A percentile compares a stretch with the other conserved stretches of the same genome.
These are phyloP conservation scores for Akabosia matsudoensis DNA, from an alignment of 1,140 invertebrate genomes.

Conservation along the genomic window DNA sequence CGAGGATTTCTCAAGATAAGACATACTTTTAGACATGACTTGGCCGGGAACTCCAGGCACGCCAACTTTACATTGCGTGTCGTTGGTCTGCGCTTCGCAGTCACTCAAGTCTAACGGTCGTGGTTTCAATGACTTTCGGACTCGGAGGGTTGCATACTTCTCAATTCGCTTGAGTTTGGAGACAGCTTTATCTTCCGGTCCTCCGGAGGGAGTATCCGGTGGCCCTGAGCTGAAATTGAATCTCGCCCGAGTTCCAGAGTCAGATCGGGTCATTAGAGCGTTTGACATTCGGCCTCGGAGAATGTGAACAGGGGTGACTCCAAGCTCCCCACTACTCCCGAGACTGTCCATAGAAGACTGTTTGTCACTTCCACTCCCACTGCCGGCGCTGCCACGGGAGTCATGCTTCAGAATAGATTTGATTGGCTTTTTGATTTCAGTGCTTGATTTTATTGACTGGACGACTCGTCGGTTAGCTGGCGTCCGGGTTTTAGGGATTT, in stretches of 20 bases:
- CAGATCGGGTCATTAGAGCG: conserved; percentile 37
- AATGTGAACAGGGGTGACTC: not conserved
- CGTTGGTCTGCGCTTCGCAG: not conserved
- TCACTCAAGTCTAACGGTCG: conserved; percentile 20
- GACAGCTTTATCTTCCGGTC: conserved; percentile 31
- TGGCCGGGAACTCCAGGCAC: conserved; percentile 8
- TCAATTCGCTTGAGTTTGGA: conserved; percentile 41
- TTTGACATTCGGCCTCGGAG: not conserved
- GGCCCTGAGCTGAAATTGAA: conserved; percentile 18
- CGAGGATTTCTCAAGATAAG: conserved; percentile 36
- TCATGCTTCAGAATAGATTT: conserved; percentile 44
- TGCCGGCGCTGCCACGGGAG: conserved; percentile 25
- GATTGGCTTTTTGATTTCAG: conserved; percentile 40
- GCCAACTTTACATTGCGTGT: not conserved
- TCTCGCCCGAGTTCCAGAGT: conserved; percentile 32
- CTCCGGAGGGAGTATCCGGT: not conserved
- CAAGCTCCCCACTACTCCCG: conserved; percentile 27
- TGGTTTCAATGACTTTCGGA: conserved; percentile 28
- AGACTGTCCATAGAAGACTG: conserved; percentile 44
- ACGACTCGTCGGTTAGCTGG: conserved; percentile 29
- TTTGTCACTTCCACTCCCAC: conserved; percentile 43
- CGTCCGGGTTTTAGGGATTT: conserved; percentile 23
- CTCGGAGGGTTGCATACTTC: conserved; percentile 41
- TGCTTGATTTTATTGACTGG: conserved; percentile 34
- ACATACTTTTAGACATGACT: conserved; percentile 45